These are phyloP conservation scores for Eupithecia tripunctaria DNA, from an alignment of 2,888 invertebrate species.

Conservation along the genomic window DNA sequence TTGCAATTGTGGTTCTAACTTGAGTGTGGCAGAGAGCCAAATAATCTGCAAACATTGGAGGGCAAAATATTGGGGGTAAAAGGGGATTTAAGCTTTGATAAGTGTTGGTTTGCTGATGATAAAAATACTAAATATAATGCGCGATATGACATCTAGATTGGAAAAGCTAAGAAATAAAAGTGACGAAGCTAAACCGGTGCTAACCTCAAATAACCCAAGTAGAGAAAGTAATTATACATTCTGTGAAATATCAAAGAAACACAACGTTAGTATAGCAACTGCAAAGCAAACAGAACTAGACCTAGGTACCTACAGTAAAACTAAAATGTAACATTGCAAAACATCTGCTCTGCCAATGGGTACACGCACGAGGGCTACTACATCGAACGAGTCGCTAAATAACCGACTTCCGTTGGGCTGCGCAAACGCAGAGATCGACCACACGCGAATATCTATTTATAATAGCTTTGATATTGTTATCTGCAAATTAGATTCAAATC, in stretches of 20 bases:
- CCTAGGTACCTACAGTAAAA: slow-evolving; percentile 5
- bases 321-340: slow-evolving; percentile 32
- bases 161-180: not conserved
- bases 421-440: slow-evolving; percentile 55
- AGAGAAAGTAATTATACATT: not conserved
- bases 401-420: slow-evolving; percentile 66
- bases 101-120: not conserved
- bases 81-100: not conserved
- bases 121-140: not conserved
- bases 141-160: not conserved
- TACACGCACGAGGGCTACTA: slow-evolving; percentile 42
- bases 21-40: slow-evolving; percentile 12
- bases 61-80: slow-evolving; percentile 1
- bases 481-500: slow-evolving; percentile 12
- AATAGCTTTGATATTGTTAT: slow-evolving; percentile 38
- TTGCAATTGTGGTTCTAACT: slow-evolving; percentile 14
- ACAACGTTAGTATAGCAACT: too few species aligned
- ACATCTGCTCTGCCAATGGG: slow-evolving; percentile 30
- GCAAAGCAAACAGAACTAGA: not conserved
- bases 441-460: slow-evolving; percentile 62
- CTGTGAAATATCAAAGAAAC: not conserved
- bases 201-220: not conserved
- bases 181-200: not conserved
- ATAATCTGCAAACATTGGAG: slow-evolving; percentile 8
- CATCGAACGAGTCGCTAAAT: slow-evolving; percentile 61